Percentiles rank a stretch among this genome's conserved stretches.
Evolutionary conservation across 2,797 vertebrate species (phyloP).

Genomic region (Poeciliopsis gracilis): DNA sequence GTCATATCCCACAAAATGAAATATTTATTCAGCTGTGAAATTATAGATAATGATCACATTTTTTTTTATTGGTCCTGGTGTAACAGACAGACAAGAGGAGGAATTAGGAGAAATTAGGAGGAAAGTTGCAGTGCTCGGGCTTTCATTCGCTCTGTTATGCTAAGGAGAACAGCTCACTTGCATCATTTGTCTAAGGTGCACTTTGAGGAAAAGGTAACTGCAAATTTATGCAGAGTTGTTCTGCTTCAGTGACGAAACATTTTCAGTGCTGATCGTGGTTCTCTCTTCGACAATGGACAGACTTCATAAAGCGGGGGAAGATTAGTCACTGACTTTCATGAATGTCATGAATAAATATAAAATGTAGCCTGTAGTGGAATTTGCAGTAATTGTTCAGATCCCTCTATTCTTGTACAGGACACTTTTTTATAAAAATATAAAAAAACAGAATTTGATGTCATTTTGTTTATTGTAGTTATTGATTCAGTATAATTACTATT

Average conservation of each 20-base stretch:
- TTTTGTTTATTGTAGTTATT: neutral
- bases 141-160: neutral
- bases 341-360: neutral
- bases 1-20: neutral
- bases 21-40: neutral
- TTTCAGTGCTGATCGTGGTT: neutral
- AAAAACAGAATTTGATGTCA: neutral
- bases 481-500: neutral
- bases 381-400: neutral
- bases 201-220: neutral
- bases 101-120: neutral
- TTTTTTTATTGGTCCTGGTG: neutral
- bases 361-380: neutral
- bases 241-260: neutral
- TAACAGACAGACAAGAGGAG: neutral
- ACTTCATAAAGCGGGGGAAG: neutral
- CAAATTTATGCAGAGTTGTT: neutral
- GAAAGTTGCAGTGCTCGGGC: neutral
- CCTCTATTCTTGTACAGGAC: neutral
- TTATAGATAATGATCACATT: neutral
- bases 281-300: neutral
- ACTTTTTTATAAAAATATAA: neutral
- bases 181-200: neutral
- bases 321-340: neutral
- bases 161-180: neutral